Percentiles rank a stretch among this genome's conserved stretches.
Evolutionary conservation across 2,888 invertebrate genomes (phyloP).

Genomic region (Plagodis pulveraria): DNA sequence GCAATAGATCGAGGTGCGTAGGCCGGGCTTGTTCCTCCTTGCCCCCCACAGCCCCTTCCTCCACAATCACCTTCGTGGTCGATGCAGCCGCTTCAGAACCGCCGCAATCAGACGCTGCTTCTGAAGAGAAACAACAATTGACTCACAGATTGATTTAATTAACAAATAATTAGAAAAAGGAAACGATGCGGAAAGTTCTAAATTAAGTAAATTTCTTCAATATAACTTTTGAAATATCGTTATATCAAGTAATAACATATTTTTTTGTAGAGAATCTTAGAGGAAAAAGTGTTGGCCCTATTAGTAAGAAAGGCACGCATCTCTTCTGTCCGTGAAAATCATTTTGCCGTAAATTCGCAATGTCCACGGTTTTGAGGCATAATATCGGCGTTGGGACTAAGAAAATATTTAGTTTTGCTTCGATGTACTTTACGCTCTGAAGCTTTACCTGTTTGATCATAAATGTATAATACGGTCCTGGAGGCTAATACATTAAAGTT

Average conservation of each 20-base stretch:
- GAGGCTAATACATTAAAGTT: constrained; percentile 9
- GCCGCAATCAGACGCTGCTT: constrained; percentile 68
- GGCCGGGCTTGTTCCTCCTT: constrained; percentile 59
- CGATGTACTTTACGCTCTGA: constrained; percentile 12
- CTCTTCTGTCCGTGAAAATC: not conserved
- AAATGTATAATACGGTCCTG: constrained; percentile 19
- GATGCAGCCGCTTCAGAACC: constrained; percentile 66
- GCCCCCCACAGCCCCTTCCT: constrained; percentile 51
- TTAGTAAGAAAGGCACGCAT: not conserved
- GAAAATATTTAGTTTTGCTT: constrained; percentile 21
- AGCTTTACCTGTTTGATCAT: constrained; percentile 23
- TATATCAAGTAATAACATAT: too few relatives aligned
- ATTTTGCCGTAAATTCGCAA: not conserved
- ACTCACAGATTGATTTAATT: constrained; percentile 16
- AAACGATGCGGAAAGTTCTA: too few relatives aligned
- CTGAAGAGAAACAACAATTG: constrained; percentile 46
- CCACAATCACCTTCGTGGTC: constrained; percentile 64
- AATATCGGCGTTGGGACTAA: not conserved
- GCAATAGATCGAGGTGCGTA: constrained; percentile 73
- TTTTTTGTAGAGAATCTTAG: too few relatives aligned
- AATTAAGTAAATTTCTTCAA: too few relatives aligned
- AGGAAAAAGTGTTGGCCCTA: too few relatives aligned
- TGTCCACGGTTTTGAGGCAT: constrained; percentile 2
- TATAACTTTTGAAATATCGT: too few relatives aligned
- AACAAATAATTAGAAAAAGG: too few relatives aligned